These are phyloP conservation scores for Philotrypesis tridentata DNA, from an alignment of 1,140 invertebrate species.

Conservation along the genomic window DNA sequence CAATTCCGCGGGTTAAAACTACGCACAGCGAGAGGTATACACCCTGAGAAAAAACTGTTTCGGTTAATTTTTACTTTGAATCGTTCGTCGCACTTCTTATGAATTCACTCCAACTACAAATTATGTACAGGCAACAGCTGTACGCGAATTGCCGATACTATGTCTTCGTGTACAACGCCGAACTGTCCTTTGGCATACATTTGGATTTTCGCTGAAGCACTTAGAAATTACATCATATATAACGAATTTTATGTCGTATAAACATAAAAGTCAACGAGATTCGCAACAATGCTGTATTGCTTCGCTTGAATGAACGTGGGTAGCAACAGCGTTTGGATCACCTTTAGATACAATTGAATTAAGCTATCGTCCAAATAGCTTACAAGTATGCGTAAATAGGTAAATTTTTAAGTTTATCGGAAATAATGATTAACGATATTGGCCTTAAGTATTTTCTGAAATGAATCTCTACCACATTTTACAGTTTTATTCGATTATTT, in stretches of 20 bases:
- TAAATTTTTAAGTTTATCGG: not conserved
- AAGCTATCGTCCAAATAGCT: not conserved
- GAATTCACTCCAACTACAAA: not conserved
- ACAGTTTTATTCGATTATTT: not conserved
- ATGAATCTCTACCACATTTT: not conserved
- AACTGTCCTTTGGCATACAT: constrained; percentile 34
- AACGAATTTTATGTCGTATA: not conserved
- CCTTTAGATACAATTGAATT: not conserved
- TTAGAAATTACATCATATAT: not conserved
- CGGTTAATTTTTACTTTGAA: not conserved
- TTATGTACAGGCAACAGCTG: not conserved
- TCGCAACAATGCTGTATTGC: not conserved
- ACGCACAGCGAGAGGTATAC: not conserved
- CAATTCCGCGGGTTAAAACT: constrained; percentile 18
- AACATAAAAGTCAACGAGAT: constrained; percentile 12
- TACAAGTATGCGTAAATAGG: not conserved
- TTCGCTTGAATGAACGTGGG: no score
- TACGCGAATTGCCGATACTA: not conserved
- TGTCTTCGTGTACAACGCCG: not conserved
- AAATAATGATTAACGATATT: not conserved
- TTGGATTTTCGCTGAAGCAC: constrained; percentile 14
- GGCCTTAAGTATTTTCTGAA: not conserved
- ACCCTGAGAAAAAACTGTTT: constrained; percentile 40
- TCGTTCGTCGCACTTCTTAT: not conserved
- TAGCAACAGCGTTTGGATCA: constrained; percentile 10